These are phyloP conservation scores for Acanthopleura granulata DNA, from an alignment of 2,888 invertebrate genomes.

Conservation along the genomic window DNA sequence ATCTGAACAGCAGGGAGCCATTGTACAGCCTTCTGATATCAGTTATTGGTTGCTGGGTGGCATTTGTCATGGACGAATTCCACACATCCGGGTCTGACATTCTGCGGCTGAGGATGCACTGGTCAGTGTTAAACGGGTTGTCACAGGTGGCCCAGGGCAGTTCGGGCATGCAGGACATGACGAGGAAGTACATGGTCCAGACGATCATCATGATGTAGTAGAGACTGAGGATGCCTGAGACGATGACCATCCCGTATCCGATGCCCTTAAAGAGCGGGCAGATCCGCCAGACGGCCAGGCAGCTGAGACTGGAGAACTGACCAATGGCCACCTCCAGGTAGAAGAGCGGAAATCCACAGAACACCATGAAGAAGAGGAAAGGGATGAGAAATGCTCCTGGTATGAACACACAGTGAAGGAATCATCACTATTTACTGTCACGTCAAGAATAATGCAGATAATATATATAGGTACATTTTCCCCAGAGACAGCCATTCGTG, in stretches of 20 bases:
- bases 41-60: no score
- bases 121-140: constrained; percentile 71
- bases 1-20: neutral
- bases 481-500: no score
- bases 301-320: constrained; percentile 74
- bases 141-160: constrained; percentile 71
- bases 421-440: no score
- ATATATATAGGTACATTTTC: no score
- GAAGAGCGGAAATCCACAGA: constrained; percentile 75
- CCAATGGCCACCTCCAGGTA: constrained; percentile 75
- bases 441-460: no score
- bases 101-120: constrained; percentile 58
- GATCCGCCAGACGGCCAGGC: constrained; percentile 74
- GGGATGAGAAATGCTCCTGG: constrained; percentile 78
- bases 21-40: no score
- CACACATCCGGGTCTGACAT: no score
- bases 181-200: constrained; percentile 67
- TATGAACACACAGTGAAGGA: constrained; percentile 22
- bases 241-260: constrained; percentile 71
- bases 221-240: constrained; percentile 70
- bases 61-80: no score
- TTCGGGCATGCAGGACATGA: constrained; percentile 55
- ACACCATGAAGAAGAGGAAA: constrained; percentile 73
- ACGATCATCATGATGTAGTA: constrained; percentile 72
- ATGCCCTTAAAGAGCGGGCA: constrained; percentile 74